Evolutionary conservation across 2,797 vertebrate species (phyloP), one percentile per base, ranked within the genome.

Genomic region (Halcyon badia): DNA sequence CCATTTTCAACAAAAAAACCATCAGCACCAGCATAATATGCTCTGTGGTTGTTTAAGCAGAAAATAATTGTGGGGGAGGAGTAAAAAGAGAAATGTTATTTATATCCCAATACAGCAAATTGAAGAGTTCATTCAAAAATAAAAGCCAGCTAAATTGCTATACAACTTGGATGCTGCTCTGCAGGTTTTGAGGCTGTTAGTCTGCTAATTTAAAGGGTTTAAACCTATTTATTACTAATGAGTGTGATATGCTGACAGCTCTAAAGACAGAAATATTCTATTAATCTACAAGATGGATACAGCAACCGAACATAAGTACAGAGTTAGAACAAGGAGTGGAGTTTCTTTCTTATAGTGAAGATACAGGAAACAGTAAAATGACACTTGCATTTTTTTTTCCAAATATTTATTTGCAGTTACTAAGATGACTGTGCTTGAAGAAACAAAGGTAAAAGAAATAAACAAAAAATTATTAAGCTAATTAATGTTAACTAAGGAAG

Each of bases 161-260:
- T 46, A 48, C 18, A 49, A 64, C 12, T 79, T 85, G 30, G 52
- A 89, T 54, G 62, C 18, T 75, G 35, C 35, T 91, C 76, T 91
- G 49, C 70, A 79, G 68, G 52, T 20, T 91, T 77, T 70, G 22
- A 80, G 31, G 17, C 31, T 24, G 8, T 70, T 65, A 73, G 57
- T 54, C 52, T 72, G 39, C 30, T 72, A 89, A 87, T 82, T 88
- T 72, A 86, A 92, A 93, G 94, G 41, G 2, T 89, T 91, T 89
- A 80, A 92, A 83, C 24, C 26, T 85, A 64, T 92, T 94, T 86
- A 90, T 76, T 95, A 42, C 31, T 86, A 71, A 82, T 66, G 46
- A 92, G 37, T 75, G 54, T 71, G 51, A 24, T 78, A 54, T 6
- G 20, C 14, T 93, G 58, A 65, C 51, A 69, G 33, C 14, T 77